Conservation (phyloP, 2,113 vertebrate genomes). For the Malurus elegans region DNA sequence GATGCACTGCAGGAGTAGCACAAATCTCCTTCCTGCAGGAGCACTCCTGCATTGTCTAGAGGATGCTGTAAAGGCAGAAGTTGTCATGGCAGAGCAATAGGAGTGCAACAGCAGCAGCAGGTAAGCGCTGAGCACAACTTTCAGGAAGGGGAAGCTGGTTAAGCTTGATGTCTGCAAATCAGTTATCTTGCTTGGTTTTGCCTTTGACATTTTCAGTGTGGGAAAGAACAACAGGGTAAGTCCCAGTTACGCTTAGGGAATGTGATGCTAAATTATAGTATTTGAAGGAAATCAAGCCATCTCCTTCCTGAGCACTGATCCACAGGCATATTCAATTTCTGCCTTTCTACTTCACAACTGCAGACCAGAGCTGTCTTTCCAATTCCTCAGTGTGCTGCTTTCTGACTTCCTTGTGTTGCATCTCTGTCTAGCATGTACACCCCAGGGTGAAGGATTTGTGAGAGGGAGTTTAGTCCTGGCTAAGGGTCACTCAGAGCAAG, state of each 20-base stretch:
- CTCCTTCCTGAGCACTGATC: not conserved
- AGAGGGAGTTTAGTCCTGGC: not conserved
- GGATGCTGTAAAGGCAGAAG: not conserved
- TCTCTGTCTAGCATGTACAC: not conserved
- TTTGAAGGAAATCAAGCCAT: not conserved
- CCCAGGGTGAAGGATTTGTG: not conserved
- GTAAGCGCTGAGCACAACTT: not conserved
- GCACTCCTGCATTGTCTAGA: not conserved
- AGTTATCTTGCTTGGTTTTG: not conserved
- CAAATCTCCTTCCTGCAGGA: not conserved
- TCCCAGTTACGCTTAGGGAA: not conserved
- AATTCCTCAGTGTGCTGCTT: not conserved
- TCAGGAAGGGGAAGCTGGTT: not conserved
- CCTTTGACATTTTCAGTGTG: not conserved
- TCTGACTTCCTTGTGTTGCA: not conserved
- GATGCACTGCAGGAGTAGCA: not conserved
- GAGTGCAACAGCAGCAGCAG: not conserved
- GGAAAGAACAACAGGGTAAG: not conserved
- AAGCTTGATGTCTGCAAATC: not conserved
- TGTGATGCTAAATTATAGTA: not conserved
- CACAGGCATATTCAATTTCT: not conserved
- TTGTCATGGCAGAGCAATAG: not conserved
- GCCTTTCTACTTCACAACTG: not conserved
- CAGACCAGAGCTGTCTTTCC: not conserved
- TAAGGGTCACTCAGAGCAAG: not conserved